Evolutionary conservation across 2,797 vertebrate species (phyloP), one percentile per base, ranked within the genome.

Genomic region (Pampus argenteus): DNA sequence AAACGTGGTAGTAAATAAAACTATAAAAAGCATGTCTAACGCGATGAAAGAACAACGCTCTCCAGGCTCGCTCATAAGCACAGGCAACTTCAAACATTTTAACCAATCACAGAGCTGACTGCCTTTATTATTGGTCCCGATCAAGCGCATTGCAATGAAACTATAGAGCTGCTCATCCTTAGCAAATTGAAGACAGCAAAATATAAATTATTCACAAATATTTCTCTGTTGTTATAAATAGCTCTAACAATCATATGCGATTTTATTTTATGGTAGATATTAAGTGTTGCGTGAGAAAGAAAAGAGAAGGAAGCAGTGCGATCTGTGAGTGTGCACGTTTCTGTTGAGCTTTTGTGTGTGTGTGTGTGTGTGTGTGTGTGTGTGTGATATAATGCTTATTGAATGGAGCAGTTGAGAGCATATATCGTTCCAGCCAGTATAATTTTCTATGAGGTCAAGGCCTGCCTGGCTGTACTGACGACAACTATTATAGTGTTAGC

Each of bases 401-500:
- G 74, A 85, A 85, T 70, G 60, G 28, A 28, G 57, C 34, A 59
- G 51, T 64, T 80, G 64, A 74, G 68, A 75, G 66, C 71, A 67
- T 70, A 79, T 68, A 79, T 55, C 13, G 31, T 71, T 74, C 60
- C 58, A 71, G 68, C 23, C 23, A 34, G 66, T 59, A 68, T 81
- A 61, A 78, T 71, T 77, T 81, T 17, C 52, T 64, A 38, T 62
- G 57, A 74, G 82, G 83, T 84, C 81, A 86, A 71, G 77, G 73
- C 71, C 76, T 55, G 45, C 63, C 51, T 17, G 18, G 60, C 71
- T 73, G 29, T 77, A 63, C 71, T 79, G 71, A 83, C 78, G 78
- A 78, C 72, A 68, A 50, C 71, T 72, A 61, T 74, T 79, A 74
- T 74, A 31, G 68, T 62, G 79, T 79, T 38, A 69, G 69, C 72